Evolutionary conservation across 2,888 invertebrate species (phyloP), one percentile per base, ranked within the genome.

Genomic region (Parnassius orleans): DNA sequence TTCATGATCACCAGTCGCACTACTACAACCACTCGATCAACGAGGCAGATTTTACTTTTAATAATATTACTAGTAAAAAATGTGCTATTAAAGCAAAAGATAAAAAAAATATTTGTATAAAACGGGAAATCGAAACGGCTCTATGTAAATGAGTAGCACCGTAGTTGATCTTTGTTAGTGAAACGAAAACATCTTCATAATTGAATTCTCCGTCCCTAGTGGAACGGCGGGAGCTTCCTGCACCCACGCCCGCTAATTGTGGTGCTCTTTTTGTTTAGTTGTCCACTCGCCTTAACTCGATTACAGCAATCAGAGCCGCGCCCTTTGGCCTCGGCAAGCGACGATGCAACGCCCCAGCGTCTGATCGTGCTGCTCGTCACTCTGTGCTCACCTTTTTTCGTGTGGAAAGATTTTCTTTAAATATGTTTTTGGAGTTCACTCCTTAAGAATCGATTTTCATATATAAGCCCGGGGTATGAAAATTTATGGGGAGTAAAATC

Each of bases 181-280:
- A 63, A 67, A 69, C 70, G 67, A 67, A 70, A 71, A 72, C 68
- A 67, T 69, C 67, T 69, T 70, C 65, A 60, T 76, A 77, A 77
- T 70, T 82, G 79, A 76, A 76, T 84, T 78, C 77, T 69, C 69
- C 73, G 70, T 73, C 78, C 76, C 77, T 73, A 75, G 72, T 72
- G 71, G 72, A 74, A 73, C 74, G 77, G 77, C 73, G 70, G 73
- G 69, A 79, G 82, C 84, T 78, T 83, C 83, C 81, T 81, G 78
- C 86, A 80, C 90, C 90, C 84, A 89, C 90, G 84, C 83, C 42
- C 66, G 68, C 72, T 87, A 90, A 90, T 89, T 87, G 85, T 79
- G 76, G 77, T 79, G 78, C 82, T 90, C 90, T 88, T 90, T 88
- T 90, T 90, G 87, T 89, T 90, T 86, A 79, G 77, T 78, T 79